Conservation (phyloP, 2,888 invertebrate genomes). For the Ophioninae sp. region DNA sequence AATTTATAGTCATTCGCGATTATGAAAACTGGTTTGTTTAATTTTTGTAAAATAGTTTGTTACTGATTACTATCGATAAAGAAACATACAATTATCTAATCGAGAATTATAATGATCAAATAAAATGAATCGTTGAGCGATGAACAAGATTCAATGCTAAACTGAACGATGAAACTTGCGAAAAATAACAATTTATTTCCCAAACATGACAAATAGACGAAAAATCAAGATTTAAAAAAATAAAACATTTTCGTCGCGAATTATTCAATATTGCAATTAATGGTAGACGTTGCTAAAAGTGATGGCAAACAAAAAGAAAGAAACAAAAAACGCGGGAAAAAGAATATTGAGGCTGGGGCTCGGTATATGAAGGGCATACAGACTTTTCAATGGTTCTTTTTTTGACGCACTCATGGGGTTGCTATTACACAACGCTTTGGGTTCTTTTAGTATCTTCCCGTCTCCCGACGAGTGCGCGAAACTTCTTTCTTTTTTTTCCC, state of each 20-base stretch:
- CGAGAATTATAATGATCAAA: too few species aligned
- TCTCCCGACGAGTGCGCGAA: constrained; percentile 26
- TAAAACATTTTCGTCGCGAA: too few species aligned
- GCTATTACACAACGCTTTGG: constrained; percentile 38
- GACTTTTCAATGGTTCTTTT: constrained; percentile 56
- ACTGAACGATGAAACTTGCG: too few species aligned
- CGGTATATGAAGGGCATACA: constrained; percentile 22
- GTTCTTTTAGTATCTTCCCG: constrained; percentile 26
- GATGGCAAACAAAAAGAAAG: constrained; percentile 22
- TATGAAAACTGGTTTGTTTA: too few species aligned
- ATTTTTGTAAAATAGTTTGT: too few species aligned
- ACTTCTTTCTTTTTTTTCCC: constrained; percentile 6
- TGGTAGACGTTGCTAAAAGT: constrained; percentile 57
- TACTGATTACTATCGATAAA: too few species aligned
- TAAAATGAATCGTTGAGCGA: too few species aligned
- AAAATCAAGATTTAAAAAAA: too few species aligned
- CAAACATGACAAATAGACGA: too few species aligned
- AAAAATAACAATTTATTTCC: too few species aligned
- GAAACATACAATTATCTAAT: too few species aligned
- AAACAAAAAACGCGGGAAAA: constrained; percentile 16
- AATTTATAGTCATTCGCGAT: too few species aligned
- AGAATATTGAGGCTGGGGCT: constrained; percentile 34
- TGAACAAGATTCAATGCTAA: not conserved
- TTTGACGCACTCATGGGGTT: constrained; percentile 55
- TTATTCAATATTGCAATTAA: constrained; percentile 56